Conservation (phyloP, 2,888 invertebrate genomes). For the Falcaria lacertinaria region DNA sequence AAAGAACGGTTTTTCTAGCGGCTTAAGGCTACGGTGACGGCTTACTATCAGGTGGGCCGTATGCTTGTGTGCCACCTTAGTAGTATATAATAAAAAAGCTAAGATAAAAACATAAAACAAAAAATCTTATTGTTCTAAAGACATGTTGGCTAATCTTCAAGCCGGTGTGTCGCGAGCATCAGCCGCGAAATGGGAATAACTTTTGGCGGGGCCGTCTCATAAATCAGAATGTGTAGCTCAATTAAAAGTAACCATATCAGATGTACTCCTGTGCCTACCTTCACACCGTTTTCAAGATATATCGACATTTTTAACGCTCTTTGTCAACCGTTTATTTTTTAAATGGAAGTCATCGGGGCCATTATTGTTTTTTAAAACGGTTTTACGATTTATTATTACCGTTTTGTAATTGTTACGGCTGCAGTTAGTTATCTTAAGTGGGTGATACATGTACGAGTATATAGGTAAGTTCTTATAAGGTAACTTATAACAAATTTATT, state of each 20-base stretch:
- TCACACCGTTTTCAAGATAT: constrained; percentile 30
- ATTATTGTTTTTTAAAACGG: constrained; percentile 7
- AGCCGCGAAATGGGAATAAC: constrained; percentile 70
- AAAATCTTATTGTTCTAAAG: background rate
- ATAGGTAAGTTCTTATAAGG: too few species aligned
- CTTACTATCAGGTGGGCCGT: too few species aligned
- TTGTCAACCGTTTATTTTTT: constrained; percentile 33
- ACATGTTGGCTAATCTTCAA: background rate
- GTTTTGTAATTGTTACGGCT: background rate
- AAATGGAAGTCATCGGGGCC: constrained; percentile 8
- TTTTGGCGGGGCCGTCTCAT: constrained; percentile 71
- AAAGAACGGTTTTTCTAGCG: too few species aligned
- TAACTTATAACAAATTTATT: too few species aligned
- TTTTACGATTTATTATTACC: background rate
- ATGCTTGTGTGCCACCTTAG: too few species aligned
- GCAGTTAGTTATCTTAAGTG: background rate
- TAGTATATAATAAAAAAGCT: too few species aligned
- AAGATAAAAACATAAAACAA: background rate
- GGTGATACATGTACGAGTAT: background rate
- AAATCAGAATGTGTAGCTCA: constrained; percentile 77
- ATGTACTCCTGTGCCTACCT: constrained; percentile 51
- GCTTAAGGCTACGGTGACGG: too few species aligned
- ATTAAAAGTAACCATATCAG: constrained; percentile 73
- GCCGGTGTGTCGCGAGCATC: constrained; percentile 26
- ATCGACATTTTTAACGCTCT: constrained; percentile 43